Conservation (phyloP, 2,797 vertebrate species). For the Cichlasoma orientale region DNA sequence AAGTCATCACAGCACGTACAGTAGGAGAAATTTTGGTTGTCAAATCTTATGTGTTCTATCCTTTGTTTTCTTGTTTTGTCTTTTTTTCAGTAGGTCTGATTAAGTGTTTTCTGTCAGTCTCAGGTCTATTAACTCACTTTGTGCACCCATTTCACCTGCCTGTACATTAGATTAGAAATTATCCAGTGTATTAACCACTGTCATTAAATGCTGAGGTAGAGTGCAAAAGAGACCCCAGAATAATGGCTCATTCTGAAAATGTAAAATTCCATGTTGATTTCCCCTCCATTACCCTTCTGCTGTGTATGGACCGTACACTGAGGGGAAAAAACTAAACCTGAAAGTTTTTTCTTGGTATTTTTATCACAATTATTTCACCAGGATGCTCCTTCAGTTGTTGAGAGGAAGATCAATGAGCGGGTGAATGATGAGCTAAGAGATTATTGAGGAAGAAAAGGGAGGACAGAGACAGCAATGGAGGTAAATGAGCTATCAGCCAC, state of each 20-base stretch:
- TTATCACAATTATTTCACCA: slow-evolving; percentile 19
- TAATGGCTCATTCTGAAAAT: neutral
- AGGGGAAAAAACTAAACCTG: neutral
- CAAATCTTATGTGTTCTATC: too few species aligned
- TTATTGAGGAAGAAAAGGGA: slow-evolving; percentile 20
- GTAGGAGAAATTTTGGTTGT: too few species aligned
- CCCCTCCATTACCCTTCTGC: neutral
- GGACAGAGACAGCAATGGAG: neutral
- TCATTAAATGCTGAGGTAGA: neutral
- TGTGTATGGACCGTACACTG: neutral
- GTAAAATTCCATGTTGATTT: neutral
- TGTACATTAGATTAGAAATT: neutral
- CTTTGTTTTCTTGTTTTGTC: too few species aligned
- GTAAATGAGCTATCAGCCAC: neutral
- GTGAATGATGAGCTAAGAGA: slow-evolving; percentile 37
- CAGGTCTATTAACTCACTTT: too few species aligned
- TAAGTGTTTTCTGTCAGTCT: too few species aligned
- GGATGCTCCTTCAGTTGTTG: slow-evolving; percentile 22
- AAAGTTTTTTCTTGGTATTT: neutral
- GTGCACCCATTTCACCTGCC: too few species aligned
- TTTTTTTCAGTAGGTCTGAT: too few species aligned
- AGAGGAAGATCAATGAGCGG: slow-evolving; percentile 33
- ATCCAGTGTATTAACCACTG: neutral
- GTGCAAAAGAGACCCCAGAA: neutral
- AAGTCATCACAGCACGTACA: too few species aligned